Percentiles rank a stretch among this genome's conserved stretches.
phyloP scores from a whole-genome alignment of 2,113 vertebrate species.

The Spea bombifrons region DNA sequence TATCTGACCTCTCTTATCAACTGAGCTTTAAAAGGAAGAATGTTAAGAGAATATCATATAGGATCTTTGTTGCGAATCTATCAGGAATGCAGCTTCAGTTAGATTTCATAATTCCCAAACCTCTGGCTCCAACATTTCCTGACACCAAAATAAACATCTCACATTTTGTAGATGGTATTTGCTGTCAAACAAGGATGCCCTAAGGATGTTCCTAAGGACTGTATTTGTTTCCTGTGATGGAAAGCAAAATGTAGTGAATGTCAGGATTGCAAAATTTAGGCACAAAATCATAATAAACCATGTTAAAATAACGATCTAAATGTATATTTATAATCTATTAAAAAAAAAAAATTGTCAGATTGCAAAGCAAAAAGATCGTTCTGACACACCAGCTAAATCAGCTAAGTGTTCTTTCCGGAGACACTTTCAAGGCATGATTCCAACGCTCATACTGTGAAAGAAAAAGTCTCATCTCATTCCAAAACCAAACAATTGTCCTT shows the following conservation, averaged over 20 bases:
- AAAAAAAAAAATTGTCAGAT: slow-evolving; percentile 1
- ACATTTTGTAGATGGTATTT: slow-evolving; percentile 20
- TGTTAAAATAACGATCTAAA: background rate
- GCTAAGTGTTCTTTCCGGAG: background rate
- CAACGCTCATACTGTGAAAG: background rate
- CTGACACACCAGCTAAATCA: slow-evolving; percentile 6
- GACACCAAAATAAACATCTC: slow-evolving; percentile 5
- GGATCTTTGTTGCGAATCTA: background rate
- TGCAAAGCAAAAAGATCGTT: background rate
- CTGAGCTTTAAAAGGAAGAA: background rate
- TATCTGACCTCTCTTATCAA: background rate
- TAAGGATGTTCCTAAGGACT: background rate
- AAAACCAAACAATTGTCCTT: too few relatives aligned
- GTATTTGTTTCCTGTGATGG: background rate
- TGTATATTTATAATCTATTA: background rate
- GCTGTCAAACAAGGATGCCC: slow-evolving; percentile 23
- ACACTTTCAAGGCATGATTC: background rate
- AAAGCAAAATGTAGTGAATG: background rate
- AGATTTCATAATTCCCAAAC: slow-evolving; percentile 7
- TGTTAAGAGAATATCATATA: background rate
- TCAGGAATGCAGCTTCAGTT: background rate
- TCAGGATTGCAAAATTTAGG: background rate
- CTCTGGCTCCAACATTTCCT: slow-evolving; percentile 1
- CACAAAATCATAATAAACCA: slow-evolving; percentile 6
- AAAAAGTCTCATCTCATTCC: too few relatives aligned